Conservation (phyloP, 1,140 invertebrate genomes). For the Samia ricini region DNA sequence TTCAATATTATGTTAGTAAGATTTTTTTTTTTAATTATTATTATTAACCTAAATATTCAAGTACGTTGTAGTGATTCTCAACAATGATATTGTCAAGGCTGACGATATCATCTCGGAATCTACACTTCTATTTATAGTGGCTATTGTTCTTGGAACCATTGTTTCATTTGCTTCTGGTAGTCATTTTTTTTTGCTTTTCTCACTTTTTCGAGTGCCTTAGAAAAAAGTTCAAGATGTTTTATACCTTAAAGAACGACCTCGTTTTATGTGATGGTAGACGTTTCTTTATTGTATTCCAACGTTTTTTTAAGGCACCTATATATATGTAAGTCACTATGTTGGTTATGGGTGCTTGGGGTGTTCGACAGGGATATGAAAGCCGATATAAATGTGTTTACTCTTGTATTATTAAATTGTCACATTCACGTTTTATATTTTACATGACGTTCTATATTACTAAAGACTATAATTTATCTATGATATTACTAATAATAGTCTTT, state of each 20-base stretch:
- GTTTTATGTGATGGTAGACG: not conserved
- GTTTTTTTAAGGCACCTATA: not conserved
- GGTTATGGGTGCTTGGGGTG: not conserved
- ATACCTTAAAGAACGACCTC: not conserved
- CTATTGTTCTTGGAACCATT: constrained; percentile 14
- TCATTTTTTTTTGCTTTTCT: constrained; percentile 5
- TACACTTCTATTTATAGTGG: constrained; percentile 5
- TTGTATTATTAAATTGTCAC: not conserved
- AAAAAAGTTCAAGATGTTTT: not conserved
- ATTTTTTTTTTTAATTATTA: too few relatives aligned
- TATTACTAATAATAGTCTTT: too few relatives aligned
- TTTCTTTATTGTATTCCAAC: not conserved
- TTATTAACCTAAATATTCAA: not conserved
- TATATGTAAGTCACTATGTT: not conserved
- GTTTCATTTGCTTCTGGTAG: constrained; percentile 6
- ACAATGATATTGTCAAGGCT: not conserved
- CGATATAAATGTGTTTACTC: not conserved
- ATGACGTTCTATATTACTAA: too few relatives aligned
- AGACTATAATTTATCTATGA: too few relatives aligned
- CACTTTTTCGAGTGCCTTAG: not conserved
- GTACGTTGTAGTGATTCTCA: not conserved
- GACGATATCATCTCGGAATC: not conserved
- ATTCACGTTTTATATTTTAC: not conserved
- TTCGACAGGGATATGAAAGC: not conserved
- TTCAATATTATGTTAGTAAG: too few relatives aligned